These are phyloP conservation scores for Lerema accius DNA, from an alignment of 1,140 invertebrate species.

Conservation along the genomic window DNA sequence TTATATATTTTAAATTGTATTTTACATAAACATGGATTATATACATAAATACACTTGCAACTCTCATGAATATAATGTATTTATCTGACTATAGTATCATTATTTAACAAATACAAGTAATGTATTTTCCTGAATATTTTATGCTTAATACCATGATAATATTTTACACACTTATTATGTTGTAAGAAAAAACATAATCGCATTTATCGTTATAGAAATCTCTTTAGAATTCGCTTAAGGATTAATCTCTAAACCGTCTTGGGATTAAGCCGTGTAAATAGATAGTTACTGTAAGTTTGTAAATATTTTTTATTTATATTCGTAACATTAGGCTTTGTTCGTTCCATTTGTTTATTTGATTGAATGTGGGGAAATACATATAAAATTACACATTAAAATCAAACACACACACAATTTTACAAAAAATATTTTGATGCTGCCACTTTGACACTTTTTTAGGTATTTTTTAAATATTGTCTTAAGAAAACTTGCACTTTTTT, in stretches of 20 bases:
- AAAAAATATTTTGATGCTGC: background rate
- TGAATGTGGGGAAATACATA: background rate
- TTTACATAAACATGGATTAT: no score
- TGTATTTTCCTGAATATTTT: no score
- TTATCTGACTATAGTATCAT: background rate
- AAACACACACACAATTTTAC: no score
- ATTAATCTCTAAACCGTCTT: conserved; percentile 10
- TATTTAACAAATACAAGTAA: no score
- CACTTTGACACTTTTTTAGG: background rate
- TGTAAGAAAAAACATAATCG: conserved; percentile 29
- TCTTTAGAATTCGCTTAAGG: conserved; percentile 21
- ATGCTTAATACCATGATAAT: no score
- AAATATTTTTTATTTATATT: conserved; percentile 28
- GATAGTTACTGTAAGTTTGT: conserved; percentile 20
- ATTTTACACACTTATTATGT: no score
- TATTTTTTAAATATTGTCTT: no score
- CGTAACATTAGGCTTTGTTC: conserved; percentile 6
- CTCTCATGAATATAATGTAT: no score
- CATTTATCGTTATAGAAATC: conserved; percentile 31
- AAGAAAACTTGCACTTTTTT: no score
- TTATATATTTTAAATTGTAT: no score
- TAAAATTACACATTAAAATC: background rate
- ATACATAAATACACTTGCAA: no score
- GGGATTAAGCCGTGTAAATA: conserved; percentile 28
- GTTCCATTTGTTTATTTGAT: background rate